A percentile compares a stretch with the other conserved stretches of the same genome.
Conservation (phyloP, 2,888 invertebrate species). For the Parnassius mnemosyne region DNA sequence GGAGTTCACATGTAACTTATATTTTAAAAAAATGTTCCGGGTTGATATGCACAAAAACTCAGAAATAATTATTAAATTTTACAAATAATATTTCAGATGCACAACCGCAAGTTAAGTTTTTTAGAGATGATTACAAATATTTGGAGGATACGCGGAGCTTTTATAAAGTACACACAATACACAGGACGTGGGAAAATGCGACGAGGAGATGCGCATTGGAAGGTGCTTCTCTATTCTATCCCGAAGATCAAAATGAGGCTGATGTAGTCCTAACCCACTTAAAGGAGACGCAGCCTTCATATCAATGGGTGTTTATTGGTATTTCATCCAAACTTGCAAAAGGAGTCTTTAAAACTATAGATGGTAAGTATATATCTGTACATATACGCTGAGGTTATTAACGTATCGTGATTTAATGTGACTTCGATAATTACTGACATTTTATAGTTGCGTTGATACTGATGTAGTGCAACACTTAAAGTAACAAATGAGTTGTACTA, state of each 20-base stretch:
- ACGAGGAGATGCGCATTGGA: constrained; percentile 50
- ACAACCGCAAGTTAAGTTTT: constrained; percentile 48
- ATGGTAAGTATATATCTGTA: constrained; percentile 33
- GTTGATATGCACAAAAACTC: no score
- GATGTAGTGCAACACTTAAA: neutral
- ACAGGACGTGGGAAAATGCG: constrained; percentile 51
- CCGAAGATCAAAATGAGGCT: constrained; percentile 50
- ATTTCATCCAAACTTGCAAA: constrained; percentile 45
- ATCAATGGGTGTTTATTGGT: constrained; percentile 45
- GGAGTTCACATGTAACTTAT: constrained; percentile 34
- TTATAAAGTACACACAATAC: constrained; percentile 59
- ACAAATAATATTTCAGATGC: constrained; percentile 44
- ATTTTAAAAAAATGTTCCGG: neutral
- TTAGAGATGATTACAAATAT: constrained; percentile 59
- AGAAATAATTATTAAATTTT: no score
- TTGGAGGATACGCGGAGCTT: constrained; percentile 47
- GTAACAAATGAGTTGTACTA: no score
- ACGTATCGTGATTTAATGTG: no score
- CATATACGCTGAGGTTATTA: neutral
- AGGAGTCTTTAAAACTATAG: constrained; percentile 52
- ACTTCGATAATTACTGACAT: no score
- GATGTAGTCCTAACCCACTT: constrained; percentile 39
- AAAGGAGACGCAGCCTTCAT: constrained; percentile 40
- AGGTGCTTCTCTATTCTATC: constrained; percentile 56
- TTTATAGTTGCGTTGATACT: no score